These are phyloP conservation scores for Perizoma affinitatum DNA, from an alignment of 2,888 invertebrate genomes.

Conservation along the genomic window DNA sequence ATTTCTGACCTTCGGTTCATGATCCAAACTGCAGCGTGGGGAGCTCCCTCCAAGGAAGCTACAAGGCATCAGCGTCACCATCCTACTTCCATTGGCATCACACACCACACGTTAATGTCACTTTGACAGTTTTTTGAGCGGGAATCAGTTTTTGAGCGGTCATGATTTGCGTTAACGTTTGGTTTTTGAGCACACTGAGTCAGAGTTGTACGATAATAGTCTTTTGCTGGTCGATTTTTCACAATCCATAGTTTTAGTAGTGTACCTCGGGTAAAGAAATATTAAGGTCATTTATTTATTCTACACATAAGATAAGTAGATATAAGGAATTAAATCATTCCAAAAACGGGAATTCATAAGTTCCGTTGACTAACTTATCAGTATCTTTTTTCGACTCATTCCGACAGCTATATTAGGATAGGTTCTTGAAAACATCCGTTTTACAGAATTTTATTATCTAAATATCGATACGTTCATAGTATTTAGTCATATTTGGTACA, in stretches of 20 bases:
- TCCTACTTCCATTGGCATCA: conserved; percentile 64
- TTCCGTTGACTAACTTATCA: too few relatives aligned
- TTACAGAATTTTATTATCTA: too few relatives aligned
- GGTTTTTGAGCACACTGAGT: conserved; percentile 55
- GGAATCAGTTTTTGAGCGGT: conserved; percentile 64
- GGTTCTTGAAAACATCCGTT: too few relatives aligned
- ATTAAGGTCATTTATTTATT: too few relatives aligned
- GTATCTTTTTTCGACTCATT: too few relatives aligned
- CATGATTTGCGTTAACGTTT: conserved; percentile 64
- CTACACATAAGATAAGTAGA: too few relatives aligned
- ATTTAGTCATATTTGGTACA: too few relatives aligned
- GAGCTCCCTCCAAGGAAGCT: conserved; percentile 85
- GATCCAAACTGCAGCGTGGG: conserved; percentile 80
- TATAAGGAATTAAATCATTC: too few relatives aligned
- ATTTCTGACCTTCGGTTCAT: conserved; percentile 79
- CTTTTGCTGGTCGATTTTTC: conserved; percentile 46
- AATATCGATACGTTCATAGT: too few relatives aligned
- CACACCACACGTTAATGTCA: conserved; percentile 62
- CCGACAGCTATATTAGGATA: too few relatives aligned
- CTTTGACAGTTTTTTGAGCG: conserved; percentile 73
- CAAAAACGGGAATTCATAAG: too few relatives aligned
- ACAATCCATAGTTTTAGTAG: conserved; percentile 55
- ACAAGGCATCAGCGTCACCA: conserved; percentile 88
- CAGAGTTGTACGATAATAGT: conserved; percentile 42
- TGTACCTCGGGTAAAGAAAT: conserved; percentile 16